A percentile compares a stretch with the other conserved stretches of the same genome.
Evolutionary conservation across 2,888 invertebrate species (phyloP).

Genomic region (Cheilosia urbana): DNA sequence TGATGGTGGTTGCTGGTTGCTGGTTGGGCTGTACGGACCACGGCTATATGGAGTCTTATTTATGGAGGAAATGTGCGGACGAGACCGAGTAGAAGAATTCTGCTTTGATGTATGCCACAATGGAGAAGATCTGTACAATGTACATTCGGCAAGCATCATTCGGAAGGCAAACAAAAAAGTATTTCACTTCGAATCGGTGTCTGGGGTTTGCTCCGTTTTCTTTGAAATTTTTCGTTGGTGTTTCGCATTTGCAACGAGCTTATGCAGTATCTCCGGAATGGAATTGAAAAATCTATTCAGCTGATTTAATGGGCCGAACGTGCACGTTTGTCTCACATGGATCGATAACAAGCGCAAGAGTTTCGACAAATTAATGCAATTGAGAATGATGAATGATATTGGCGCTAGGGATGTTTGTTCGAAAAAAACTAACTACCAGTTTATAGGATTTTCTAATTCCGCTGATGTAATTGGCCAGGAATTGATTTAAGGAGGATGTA

Average conservation of each 20-base stretch:
- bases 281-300: conserved; percentile 56
- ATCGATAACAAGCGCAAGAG: conserved; percentile 73
- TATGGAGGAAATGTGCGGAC: conserved; percentile 67
- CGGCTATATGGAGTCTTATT: conserved; percentile 57
- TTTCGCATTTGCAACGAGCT: conserved; percentile 33
- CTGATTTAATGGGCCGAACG: conserved; percentile 47
- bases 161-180: conserved; percentile 28
- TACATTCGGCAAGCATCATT: conserved; percentile 49
- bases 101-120: conserved; percentile 73
- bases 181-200: conserved; percentile 55
- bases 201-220: conserved; percentile 47
- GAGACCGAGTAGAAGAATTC: conserved; percentile 61
- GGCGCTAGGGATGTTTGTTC: neutral
- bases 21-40: conserved; percentile 44
- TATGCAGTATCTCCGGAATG: conserved; percentile 48
- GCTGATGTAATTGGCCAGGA: no score
- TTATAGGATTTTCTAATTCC: no score
- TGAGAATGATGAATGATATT: conserved; percentile 65
- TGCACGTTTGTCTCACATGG: conserved; percentile 54
- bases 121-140: conserved; percentile 48
- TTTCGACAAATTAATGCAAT: conserved; percentile 75
- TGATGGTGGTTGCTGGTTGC: conserved; percentile 29
- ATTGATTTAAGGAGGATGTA: no score
- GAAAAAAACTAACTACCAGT: neutral
- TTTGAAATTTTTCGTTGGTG: conserved; percentile 45